These are phyloP conservation scores for Cephus spinipes DNA, from an alignment of 2,888 invertebrate species.

Conservation along the genomic window DNA sequence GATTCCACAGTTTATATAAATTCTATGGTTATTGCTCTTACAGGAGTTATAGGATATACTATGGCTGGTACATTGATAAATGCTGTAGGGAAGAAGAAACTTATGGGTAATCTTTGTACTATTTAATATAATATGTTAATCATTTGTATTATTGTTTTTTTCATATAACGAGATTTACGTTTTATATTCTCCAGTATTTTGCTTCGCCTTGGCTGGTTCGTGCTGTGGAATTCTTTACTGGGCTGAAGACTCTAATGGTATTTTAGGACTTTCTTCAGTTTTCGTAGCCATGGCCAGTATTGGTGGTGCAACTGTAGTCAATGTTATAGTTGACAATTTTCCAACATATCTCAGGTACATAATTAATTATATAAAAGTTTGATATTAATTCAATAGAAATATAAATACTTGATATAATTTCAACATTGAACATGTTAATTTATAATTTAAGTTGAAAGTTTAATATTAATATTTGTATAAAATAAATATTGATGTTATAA, in stretches of 20 bases:
- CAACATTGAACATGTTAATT: neutral
- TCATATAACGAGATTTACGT: neutral
- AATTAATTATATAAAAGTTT: too few species aligned
- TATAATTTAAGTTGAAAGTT: neutral
- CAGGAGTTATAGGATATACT: constrained; percentile 74
- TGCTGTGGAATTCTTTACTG: constrained; percentile 63
- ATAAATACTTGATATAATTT: too few species aligned
- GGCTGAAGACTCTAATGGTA: constrained; percentile 52
- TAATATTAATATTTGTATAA: too few species aligned
- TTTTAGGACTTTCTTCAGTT: constrained; percentile 57
- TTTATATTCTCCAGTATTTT: constrained; percentile 46
- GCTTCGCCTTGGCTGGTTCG: constrained; percentile 57
- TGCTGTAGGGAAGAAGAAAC: constrained; percentile 68
- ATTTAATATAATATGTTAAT: neutral
- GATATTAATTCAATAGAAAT: too few species aligned
- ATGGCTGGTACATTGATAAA: constrained; percentile 71
- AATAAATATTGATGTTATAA: neutral
- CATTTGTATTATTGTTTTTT: neutral
- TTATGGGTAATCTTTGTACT: constrained; percentile 66
- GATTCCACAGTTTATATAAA: constrained; percentile 76
- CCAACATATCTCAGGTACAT: constrained; percentile 60
- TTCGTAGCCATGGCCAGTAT: constrained; percentile 66
- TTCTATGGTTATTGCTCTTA: constrained; percentile 75
- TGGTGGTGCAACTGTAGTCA: constrained; percentile 68
- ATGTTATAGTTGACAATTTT: constrained; percentile 66